Evolutionary conservation across 1,140 invertebrate genomes (phyloP), one percentile per base, ranked within the genome.

Genomic region (Drosophila elegans): DNA sequence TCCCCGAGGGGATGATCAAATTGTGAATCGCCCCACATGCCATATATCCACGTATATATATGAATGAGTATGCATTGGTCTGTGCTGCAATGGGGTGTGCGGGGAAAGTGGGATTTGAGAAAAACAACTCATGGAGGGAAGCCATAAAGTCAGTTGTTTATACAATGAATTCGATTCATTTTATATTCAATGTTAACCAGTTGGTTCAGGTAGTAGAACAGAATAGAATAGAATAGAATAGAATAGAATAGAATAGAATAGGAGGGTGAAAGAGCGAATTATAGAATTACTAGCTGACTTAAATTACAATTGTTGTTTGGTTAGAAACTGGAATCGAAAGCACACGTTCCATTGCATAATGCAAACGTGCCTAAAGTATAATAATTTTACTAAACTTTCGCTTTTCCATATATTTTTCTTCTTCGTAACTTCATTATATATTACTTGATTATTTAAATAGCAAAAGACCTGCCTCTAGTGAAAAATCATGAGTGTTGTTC

Each of bases 121-220:
- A 36, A 44, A 45, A 41, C 42, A 59, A 51, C 62, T 60, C 51
- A 60, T 49, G 74, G 42, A 38, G 54, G 72, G 81, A 85, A 85
- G 82, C 82, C 81, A 78, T 85, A 85, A 46, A 74, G 74, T 78
- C 74, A 74, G 67, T 82, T 77, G 29, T 55, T 63, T 64, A 51
- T 62, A 72, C 56, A 72, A 63, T 72, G 73, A 51, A 68, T 73
- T 77, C 80, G 52, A 86, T 71, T 85, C 82, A 78, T 86, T 86
- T 81, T 36, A 74, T 78, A 85, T 85, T 85, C 81, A 86, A 85
- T 85, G 81, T 60, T 85, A 85, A 85, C 81, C 77, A 78, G 63
- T 74, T 85, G 73, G 56, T 56, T 29, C 16, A 45, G 61, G 57
- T 51, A 77, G 61, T 51, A 59, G 44, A 68, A 51, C 53, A 32